Conservation (phyloP, 2,888 invertebrate genomes). For the Glyphotaelius pellucidus region DNA sequence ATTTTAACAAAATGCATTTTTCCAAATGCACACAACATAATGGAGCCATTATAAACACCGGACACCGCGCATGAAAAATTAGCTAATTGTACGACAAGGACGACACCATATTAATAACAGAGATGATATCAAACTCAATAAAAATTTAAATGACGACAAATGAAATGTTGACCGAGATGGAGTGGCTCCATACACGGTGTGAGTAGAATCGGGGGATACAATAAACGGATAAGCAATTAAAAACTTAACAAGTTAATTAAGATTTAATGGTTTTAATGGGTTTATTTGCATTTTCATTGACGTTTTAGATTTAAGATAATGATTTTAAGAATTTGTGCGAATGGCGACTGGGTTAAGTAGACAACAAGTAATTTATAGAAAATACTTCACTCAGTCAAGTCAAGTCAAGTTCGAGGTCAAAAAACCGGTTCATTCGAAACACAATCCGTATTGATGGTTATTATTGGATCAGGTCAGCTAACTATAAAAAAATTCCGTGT, state of each 20-base stretch:
- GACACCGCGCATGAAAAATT: background rate
- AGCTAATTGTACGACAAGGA: background rate
- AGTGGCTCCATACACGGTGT: background rate
- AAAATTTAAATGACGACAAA: background rate
- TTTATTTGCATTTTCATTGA: background rate
- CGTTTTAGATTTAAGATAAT: background rate
- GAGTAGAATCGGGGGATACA: background rate
- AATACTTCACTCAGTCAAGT: background rate
- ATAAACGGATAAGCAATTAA: background rate
- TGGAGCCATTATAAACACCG: background rate
- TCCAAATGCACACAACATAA: background rate
- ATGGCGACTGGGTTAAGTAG: background rate
- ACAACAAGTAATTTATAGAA: background rate
- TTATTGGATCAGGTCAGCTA: background rate
- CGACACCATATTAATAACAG: background rate
- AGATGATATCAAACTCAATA: conserved; percentile 7
- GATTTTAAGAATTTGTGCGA: background rate
- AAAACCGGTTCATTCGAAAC: background rate
- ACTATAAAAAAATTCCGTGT: background rate
- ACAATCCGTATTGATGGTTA: background rate
- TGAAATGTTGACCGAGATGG: background rate
- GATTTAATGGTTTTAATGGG: background rate
- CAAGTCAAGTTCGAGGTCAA: background rate
- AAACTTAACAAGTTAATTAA: conserved; percentile 1
- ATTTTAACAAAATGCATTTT: background rate